Conservation (phyloP, 2,888 invertebrate species). For the Eupithecia pulchellata region DNA sequence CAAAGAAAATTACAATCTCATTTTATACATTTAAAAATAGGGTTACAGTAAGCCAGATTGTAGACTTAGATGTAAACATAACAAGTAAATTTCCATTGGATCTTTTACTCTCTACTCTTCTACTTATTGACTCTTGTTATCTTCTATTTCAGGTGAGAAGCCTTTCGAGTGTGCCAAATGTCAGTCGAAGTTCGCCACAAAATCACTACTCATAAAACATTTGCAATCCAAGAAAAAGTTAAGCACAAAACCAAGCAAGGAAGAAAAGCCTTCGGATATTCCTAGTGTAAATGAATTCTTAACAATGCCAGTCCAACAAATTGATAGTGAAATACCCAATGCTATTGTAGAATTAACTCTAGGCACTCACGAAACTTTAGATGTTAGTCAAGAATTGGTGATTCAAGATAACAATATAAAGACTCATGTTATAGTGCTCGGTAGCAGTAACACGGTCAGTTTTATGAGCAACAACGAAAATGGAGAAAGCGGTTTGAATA, state of each 20-base stretch:
- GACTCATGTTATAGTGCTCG: conserved; percentile 61
- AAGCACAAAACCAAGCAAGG: not conserved
- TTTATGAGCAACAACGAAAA: conserved; percentile 49
- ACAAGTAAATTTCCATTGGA: too few species aligned
- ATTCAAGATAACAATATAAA: conserved; percentile 63
- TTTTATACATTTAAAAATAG: too few species aligned
- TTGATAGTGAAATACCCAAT: conserved; percentile 27
- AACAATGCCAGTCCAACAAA: conserved; percentile 19
- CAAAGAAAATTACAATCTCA: too few species aligned
- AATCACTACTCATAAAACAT: conserved; percentile 67
- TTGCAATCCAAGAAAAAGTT: conserved; percentile 35
- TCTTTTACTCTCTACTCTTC: too few species aligned
- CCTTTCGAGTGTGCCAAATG: conserved; percentile 73
- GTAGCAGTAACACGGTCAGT: conserved; percentile 54
- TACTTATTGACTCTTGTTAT: too few species aligned
- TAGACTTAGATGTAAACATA: too few species aligned
- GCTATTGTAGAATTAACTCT: conserved; percentile 34
- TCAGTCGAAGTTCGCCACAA: conserved; percentile 63
- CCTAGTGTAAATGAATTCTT: conserved; percentile 16
- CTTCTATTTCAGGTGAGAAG: conserved; percentile 68
- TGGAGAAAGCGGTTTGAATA: conserved; percentile 57
- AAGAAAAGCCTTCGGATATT: not conserved
- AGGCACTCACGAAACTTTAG: conserved; percentile 48
- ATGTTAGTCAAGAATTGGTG: conserved; percentile 55
- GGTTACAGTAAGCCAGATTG: too few species aligned